These are phyloP conservation scores for Gymnoscelis rufifasciata DNA, from an alignment of 2,888 invertebrate genomes.

Conservation along the genomic window DNA sequence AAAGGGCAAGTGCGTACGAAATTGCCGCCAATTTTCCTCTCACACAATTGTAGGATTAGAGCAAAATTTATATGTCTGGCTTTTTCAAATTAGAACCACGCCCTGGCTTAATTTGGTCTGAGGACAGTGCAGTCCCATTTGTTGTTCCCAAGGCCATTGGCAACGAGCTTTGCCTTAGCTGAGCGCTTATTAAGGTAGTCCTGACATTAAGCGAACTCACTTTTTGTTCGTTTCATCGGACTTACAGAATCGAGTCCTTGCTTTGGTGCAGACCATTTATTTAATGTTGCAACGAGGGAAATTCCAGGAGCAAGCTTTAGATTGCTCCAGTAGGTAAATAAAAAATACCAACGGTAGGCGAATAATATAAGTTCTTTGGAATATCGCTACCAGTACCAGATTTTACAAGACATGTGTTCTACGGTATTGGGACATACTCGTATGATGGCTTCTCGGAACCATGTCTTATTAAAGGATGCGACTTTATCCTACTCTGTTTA, in stretches of 20 bases:
- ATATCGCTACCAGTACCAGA: no score
- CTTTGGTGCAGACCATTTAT: no score
- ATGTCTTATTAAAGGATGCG: no score
- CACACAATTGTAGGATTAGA: conserved; percentile 72
- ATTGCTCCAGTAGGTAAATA: no score
- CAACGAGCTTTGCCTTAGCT: conserved; percentile 39
- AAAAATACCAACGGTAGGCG: no score
- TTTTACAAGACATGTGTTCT: no score
- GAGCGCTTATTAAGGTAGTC: conserved; percentile 20
- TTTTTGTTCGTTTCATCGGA: conserved; percentile 11
- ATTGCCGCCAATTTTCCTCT: conserved; percentile 68
- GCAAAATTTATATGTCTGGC: conserved; percentile 74
- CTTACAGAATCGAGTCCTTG: neutral
- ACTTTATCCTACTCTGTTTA: no score
- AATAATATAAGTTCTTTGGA: no score
- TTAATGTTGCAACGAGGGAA: no score
- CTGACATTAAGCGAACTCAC: conserved; percentile 19
- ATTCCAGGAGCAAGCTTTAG: no score
- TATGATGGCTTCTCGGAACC: no score
- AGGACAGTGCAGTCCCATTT: conserved; percentile 53
- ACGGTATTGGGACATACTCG: no score
- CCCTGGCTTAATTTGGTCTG: conserved; percentile 57
- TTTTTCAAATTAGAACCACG: conserved; percentile 71
- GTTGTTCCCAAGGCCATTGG: conserved; percentile 47
- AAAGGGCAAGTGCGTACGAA: conserved; percentile 58